Base-by-base conservation (phyloP, 2,888 invertebrate genomes). In the Andrena haemorrhoa region DNA sequence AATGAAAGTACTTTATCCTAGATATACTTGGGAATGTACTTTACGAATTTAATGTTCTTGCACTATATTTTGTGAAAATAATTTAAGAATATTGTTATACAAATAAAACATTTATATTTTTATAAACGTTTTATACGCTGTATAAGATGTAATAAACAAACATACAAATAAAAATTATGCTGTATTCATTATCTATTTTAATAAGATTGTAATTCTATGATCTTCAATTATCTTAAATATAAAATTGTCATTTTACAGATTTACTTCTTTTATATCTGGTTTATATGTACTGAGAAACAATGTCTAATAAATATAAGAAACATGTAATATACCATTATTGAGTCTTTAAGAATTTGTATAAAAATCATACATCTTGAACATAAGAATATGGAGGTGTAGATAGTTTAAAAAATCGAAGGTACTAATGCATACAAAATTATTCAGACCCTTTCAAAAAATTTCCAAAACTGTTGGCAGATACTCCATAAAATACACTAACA, bases 41-140 rank as follows among this genome's bases (percentile, higher is more conserved):
- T 73, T 56, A 56, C 10, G 60, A 41, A 31, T 12, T 61, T 35
- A 53, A 0, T 64, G 16, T 2, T 29, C 6, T 35, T 12, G 20
- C 20, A 66, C n/a, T n/a, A 10, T 23, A 2, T 35, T 41, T 10
- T 68, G 12, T 1, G 8, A 68, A 69, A 10, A 4, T 4, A 47
- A 47, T 33, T 49, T 12, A 3, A 49, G n/a, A 35, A 29, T 58
- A 35, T 51, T 74, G 2, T 65, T 66, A n/a, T 10, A 49, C 6
- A 26, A 69, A 63, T 23, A 7, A 35, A 64, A 29, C 56, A 41
- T 76, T 76, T 69, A 29, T 79, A 79, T 58, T 79, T 79, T 79
- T 76, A n/a, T 79, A 79, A 31, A 31, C 61, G 29, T 61, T 41
- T 66, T 75, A 49, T 56, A 41, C 47, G 31, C 3, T 41, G 8